phyloP scores from a whole-genome alignment of 2,888 invertebrate species.

The Lycocerus yunnanus region DNA sequence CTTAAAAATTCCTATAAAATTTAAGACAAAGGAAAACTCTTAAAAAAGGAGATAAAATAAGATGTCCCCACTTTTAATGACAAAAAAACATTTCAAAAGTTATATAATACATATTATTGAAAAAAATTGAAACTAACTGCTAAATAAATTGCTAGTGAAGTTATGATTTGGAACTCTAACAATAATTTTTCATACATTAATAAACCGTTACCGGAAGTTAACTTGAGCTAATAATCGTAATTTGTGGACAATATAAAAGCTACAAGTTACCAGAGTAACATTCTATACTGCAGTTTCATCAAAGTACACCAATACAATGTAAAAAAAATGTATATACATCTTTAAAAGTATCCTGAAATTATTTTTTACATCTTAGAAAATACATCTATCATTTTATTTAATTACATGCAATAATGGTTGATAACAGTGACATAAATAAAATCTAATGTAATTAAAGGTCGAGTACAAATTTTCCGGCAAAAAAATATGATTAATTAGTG shows the following conservation, averaged over 20 bases:
- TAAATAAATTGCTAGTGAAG: neutral
- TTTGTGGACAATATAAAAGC: neutral
- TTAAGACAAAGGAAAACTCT: neutral
- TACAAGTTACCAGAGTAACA: neutral
- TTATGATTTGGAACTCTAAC: neutral
- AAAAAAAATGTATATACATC: slow-evolving; percentile 1
- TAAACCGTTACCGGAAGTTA: neutral
- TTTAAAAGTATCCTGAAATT: neutral
- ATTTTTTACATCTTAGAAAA: neutral
- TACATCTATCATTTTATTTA: neutral
- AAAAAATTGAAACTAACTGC: neutral
- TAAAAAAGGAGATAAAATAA: neutral
- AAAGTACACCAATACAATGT: neutral
- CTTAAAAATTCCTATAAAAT: neutral
- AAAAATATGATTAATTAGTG: neutral
- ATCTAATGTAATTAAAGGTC: neutral
- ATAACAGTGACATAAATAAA: neutral
- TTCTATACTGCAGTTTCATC: neutral
- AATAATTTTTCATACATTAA: neutral
- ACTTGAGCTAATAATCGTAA: neutral
- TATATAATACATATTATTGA: neutral
- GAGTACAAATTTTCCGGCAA: neutral
- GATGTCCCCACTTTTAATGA: neutral
- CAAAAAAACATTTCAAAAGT: neutral
- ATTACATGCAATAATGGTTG: neutral